Evolutionary conservation across 2,113 vertebrate genomes (phyloP).

Genomic region (Halichoeres trimaculatus): DNA sequence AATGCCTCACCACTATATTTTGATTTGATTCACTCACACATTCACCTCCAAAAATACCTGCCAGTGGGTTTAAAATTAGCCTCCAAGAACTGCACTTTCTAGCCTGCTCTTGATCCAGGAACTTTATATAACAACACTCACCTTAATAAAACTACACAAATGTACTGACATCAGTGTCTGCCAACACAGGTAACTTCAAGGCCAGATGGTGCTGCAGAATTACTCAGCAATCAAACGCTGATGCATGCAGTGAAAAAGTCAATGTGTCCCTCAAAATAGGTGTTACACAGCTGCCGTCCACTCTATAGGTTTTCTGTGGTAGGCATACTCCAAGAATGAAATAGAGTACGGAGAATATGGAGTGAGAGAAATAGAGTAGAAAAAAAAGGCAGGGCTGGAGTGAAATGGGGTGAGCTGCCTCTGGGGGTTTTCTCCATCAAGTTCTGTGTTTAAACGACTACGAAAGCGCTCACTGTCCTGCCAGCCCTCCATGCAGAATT

Average conservation of each 20-base stretch:
- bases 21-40: not conserved
- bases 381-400: constrained; percentile 48
- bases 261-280: not conserved
- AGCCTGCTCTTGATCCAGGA: not conserved
- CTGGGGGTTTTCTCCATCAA: constrained; percentile 56
- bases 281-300: not conserved
- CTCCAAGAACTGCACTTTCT: not conserved
- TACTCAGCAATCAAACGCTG: not conserved
- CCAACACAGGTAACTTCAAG: not conserved
- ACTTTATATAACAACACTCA: not conserved
- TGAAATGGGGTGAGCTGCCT: constrained; percentile 68
- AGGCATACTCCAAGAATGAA: constrained; percentile 26
- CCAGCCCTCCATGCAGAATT: constrained; percentile 46
- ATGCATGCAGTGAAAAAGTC: not conserved
- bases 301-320: constrained; percentile 7
- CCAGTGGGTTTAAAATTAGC: not conserved
- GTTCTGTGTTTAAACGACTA: constrained; percentile 66
- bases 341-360: constrained; percentile 5
- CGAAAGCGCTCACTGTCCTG: constrained; percentile 47
- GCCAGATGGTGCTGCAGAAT: constrained; percentile 1
- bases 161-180: not conserved
- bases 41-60: not conserved
- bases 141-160: not conserved
- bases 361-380: constrained; percentile 51
- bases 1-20: not conserved